Evolutionary conservation across 2,797 vertebrate species (phyloP), one percentile per base, ranked within the genome.

Genomic region (Darevskia nairensis): DNA sequence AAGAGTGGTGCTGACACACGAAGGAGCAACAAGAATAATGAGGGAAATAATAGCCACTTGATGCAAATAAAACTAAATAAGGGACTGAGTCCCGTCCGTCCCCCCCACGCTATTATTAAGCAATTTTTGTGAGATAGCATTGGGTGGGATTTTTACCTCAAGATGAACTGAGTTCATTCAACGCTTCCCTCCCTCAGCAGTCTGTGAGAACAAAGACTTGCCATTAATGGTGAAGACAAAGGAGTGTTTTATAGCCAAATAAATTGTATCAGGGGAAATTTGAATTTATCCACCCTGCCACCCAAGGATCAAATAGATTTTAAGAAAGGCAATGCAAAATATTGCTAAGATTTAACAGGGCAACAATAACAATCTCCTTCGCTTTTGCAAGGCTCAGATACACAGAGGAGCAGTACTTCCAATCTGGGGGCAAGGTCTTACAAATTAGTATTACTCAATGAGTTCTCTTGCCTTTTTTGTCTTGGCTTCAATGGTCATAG

Each of bases 51-150:
- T 8, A 2, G 80, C 86, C 71, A 32, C 84, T 39, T 69, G 10
- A 90, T n/a, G 75, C 72, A 46, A 32, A 84, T 27, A 17, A 27
- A 23, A 66, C 3, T 81, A 85, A 90, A 44, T 68, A 64, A 69
- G 39, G 39, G 27, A 8, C 13, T n/a, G 17, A 27, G 44, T 6
- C 8, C 5, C 39, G 19, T 6, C 13, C 32, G 19, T n/a, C n/a
- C 9, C n/a, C 59, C 8, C 21, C 25, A 11, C 1, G 15, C 25
- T 44, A 29, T 69, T 11, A 8, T 35, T 32, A 75, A 69, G 71
- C 23, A 61, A 55, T 39, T 59, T 55, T 39, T 39, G 25, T 27
- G 50, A 84, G 82, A 75, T 69, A 41, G 8, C 27, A 69, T 8
- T 32, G n/a, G 3, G 46, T 29, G 80, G 41, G 41, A 44, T 32